Evolutionary conservation across 2,888 invertebrate species (phyloP).

Genomic region (Eurytoma californica): DNA sequence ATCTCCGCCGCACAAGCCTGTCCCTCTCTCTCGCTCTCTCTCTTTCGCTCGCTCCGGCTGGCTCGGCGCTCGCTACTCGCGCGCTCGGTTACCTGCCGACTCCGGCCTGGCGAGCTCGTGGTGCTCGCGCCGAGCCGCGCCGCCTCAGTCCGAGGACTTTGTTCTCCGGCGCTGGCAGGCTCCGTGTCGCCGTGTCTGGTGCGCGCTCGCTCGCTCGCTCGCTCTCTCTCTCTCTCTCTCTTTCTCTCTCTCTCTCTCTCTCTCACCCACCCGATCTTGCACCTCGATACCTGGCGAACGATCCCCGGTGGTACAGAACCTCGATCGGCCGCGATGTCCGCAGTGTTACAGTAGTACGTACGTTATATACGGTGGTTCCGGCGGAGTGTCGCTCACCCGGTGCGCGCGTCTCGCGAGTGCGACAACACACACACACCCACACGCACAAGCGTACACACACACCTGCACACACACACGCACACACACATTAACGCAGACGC

Average conservation of each 20-base stretch:
- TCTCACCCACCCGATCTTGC: background rate
- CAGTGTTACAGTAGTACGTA: background rate
- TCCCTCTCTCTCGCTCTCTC: constrained; percentile 13
- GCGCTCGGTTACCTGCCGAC: constrained; percentile 19
- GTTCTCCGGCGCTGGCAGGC: constrained; percentile 52
- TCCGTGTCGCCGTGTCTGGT: constrained; percentile 19
- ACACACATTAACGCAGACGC: too few relatives aligned
- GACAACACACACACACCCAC: background rate
- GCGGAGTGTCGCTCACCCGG: background rate
- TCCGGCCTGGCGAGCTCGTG: constrained; percentile 1
- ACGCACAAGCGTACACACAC: background rate
- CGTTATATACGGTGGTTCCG: background rate
- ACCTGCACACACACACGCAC: background rate
- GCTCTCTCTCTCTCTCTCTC: constrained; percentile 1
- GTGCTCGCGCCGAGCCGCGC: constrained; percentile 23
- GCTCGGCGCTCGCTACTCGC: background rate
- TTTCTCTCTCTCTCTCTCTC: background rate
- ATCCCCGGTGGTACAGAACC: too few relatives aligned
- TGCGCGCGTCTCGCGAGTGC: background rate
- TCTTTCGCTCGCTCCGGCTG: constrained; percentile 11
- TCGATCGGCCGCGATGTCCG: background rate
- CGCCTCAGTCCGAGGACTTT: constrained; percentile 55
- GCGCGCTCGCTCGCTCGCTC: constrained; percentile 21
- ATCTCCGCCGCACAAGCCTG: constrained; percentile 10
- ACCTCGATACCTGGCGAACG: too few relatives aligned